Percentiles rank a stretch among this genome's conserved stretches.
Evolutionary conservation across 2,797 vertebrate genomes (phyloP).

Genomic region (Tympanoctomys barrerae): DNA sequence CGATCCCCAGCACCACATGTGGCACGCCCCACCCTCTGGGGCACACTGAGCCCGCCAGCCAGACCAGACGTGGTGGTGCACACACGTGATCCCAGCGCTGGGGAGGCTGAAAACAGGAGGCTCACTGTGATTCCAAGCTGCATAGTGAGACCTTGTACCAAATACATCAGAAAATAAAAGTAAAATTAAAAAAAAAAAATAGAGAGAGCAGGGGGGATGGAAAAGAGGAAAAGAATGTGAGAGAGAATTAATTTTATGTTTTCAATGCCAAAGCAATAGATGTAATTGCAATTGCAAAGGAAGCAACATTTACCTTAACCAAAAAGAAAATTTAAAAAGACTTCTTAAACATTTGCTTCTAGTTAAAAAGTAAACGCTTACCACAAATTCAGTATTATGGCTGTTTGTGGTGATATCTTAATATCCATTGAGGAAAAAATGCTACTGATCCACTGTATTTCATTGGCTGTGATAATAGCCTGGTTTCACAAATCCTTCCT

Average conservation of each 20-base stretch:
- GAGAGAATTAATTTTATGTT: constrained; percentile 3
- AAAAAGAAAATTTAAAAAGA: neutral
- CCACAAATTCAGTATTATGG: constrained; percentile 42
- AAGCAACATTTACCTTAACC: neutral
- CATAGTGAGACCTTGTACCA: no score
- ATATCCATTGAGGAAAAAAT: constrained; percentile 9
- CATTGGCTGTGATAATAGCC: constrained; percentile 35
- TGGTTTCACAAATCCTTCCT: neutral
- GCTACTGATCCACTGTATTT: constrained; percentile 47
- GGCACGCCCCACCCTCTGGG: no score
- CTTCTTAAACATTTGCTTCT: constrained; percentile 37
- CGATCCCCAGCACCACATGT: no score
- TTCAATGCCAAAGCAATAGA: constrained; percentile 40
- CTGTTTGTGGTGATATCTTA: constrained; percentile 7
- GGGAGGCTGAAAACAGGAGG: no score
- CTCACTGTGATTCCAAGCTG: no score
- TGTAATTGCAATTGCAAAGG: neutral
- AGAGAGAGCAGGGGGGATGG: no score
- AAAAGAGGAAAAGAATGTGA: neutral
- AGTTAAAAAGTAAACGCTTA: constrained; percentile 46
- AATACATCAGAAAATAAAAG: neutral
- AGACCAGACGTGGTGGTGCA: no score
- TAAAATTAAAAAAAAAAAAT: neutral
- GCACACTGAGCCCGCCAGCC: no score
- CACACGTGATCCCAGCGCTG: no score